A percentile compares a stretch with the other conserved stretches of the same genome.
phyloP scores from a whole-genome alignment of 1,140 invertebrate species.

The Cyphomyrmex costatus region DNA sequence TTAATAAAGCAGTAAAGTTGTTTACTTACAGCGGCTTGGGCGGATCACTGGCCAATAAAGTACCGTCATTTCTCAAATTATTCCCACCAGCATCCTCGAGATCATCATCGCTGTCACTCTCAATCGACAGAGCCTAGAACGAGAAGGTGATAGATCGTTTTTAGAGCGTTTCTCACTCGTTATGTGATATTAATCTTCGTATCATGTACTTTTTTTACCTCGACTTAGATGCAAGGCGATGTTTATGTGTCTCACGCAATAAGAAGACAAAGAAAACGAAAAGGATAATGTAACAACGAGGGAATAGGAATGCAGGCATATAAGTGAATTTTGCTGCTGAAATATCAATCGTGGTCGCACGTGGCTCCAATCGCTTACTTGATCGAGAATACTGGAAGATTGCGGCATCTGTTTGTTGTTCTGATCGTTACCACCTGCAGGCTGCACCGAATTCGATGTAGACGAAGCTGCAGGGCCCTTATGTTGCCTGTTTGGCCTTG shows the following conservation, averaged over 20 bases:
- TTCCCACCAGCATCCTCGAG: conserved; percentile 88
- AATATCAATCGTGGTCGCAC: conserved; percentile 31
- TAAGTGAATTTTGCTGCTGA: conserved; percentile 41
- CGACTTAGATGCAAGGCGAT: conserved; percentile 40
- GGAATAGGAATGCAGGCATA: conserved; percentile 46
- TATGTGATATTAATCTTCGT: background rate
- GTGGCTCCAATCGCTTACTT: conserved; percentile 79
- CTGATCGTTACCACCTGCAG: conserved; percentile 81
- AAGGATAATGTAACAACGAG: conserved; percentile 52
- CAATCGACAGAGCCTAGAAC: conserved; percentile 83
- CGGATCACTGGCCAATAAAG: conserved; percentile 97
- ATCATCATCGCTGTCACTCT: conserved; percentile 86
- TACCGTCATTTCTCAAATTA: conserved; percentile 94
- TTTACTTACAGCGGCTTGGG: conserved; percentile 97
- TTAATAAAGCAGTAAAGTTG: conserved; percentile 4
- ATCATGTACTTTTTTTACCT: conserved; percentile 45
- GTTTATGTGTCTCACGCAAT: conserved; percentile 46
- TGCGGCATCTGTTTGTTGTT: conserved; percentile 85
- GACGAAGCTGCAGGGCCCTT: conserved; percentile 80
- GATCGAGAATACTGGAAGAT: conserved; percentile 84
- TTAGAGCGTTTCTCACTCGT: background rate
- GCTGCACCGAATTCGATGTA: conserved; percentile 81
- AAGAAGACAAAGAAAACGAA: conserved; percentile 53
- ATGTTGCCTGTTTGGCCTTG: conserved; percentile 87
- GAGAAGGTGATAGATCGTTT: conserved; percentile 39